Evolutionary conservation across 2,113 vertebrate species (phyloP), one percentile per base, ranked within the genome.

Genomic region (Callaeas wilsoni): DNA sequence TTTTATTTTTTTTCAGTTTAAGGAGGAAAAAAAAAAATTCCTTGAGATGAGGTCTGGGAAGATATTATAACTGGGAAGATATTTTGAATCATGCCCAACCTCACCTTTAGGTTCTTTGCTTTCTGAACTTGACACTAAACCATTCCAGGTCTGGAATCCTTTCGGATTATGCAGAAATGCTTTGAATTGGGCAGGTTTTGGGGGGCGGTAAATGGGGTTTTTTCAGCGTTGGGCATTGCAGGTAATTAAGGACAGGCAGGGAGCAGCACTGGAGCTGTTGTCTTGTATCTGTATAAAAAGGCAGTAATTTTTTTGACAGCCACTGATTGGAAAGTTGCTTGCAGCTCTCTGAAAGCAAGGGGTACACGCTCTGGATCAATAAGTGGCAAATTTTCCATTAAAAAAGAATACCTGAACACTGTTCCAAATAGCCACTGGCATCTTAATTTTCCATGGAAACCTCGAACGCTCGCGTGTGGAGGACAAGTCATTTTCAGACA

Each of bases 351-450:
- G 95, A 29, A 94, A 98, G 98, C 98, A 98, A 96, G 98, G 97
- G 95, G 90, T 98, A 98, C 98, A 99, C 97, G 98, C 98, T 98
- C 97, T 98, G 98, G 99, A 99, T 99, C 99, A 99, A 99, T 99
- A 99, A 98, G 98, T 98, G 98, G 99, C 99, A 99, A 98, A 99
- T 99, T 99, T 99, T 97, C 98, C 99, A 99, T 99, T 99, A 99
- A 98, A 99, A n/a, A 99, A 98, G 98, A 98, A 98, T 98, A 99
- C 98, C 98, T 98, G 98, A 98, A 97, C 98, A 98, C 97, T 98
- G 99, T 98, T 97, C 97, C 98, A 98, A 98, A 99, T 99, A 98
- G 99, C 98, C 99, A 97, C 97, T 99, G 99, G 98, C 98, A 97
- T 97, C 98, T 98, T 98, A 97, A 97, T 98, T 98, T 98, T 97